These are phyloP conservation scores for Leucoma salicis DNA, from an alignment of 2,888 invertebrate species.

Conservation along the genomic window DNA sequence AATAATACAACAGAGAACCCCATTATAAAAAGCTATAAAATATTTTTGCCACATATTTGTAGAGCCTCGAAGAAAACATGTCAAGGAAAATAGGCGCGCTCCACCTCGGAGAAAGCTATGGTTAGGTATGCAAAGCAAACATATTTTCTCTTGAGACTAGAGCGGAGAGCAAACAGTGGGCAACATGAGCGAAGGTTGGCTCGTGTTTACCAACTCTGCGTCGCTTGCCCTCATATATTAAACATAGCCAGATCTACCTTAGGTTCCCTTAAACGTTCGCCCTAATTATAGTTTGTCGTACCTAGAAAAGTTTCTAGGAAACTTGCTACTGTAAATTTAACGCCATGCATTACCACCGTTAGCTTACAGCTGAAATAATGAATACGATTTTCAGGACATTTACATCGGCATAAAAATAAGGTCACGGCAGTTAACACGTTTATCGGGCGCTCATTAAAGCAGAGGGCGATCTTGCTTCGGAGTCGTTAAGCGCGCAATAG, in stretches of 20 bases:
- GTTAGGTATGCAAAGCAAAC: slow-evolving; percentile 78
- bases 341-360: slow-evolving; percentile 44
- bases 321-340: slow-evolving; percentile 44
- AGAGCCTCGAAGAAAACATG: slow-evolving; percentile 64
- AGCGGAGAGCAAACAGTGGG: slow-evolving; percentile 75
- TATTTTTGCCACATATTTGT: slow-evolving; percentile 48
- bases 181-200: slow-evolving; percentile 72
- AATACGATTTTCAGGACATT: slow-evolving; percentile 79
- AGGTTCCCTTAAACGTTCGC: slow-evolving; percentile 45
- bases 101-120: slow-evolving; percentile 53
- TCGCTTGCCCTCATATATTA: slow-evolving; percentile 81
- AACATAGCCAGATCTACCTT: slow-evolving; percentile 71
- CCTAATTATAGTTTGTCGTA: slow-evolving; percentile 32
- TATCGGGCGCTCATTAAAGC: slow-evolving; percentile 82
- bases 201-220: slow-evolving; percentile 75
- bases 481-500: slow-evolving; percentile 83
- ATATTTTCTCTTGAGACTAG: slow-evolving; percentile 80
- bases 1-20: too few species aligned
- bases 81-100: slow-evolving; percentile 66
- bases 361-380: slow-evolving; percentile 67
- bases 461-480: slow-evolving; percentile 80
- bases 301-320: slow-evolving; percentile 36
- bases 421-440: slow-evolving; percentile 81
- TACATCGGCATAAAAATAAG: slow-evolving; percentile 80
- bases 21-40: too few species aligned